These are phyloP conservation scores for Brevimyrus niger DNA, from an alignment of 2,113 vertebrate species.

Conservation along the genomic window DNA sequence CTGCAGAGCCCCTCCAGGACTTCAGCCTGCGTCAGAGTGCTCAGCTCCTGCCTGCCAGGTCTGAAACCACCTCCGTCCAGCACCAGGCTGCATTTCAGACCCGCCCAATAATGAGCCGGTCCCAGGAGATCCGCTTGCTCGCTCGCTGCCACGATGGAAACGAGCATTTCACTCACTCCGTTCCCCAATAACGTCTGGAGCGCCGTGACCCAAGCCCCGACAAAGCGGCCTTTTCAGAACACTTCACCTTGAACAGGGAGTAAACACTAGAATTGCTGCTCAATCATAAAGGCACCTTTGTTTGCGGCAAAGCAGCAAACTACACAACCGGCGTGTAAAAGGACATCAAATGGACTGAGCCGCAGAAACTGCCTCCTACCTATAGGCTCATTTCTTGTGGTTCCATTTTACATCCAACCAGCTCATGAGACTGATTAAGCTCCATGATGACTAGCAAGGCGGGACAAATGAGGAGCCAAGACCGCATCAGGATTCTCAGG, in stretches of 20 bases:
- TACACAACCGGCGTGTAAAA: background rate
- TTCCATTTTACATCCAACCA: background rate
- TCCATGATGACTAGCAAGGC: background rate
- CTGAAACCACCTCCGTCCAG: background rate
- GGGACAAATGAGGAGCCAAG: background rate
- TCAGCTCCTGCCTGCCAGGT: background rate
- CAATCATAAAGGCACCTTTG: slow-evolving; percentile 30
- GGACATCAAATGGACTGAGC: background rate
- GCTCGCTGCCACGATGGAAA: slow-evolving; percentile 32
- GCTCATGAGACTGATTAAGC: background rate
- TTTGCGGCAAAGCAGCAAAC: slow-evolving; percentile 19
- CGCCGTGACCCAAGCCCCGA: background rate
- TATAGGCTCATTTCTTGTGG: background rate
- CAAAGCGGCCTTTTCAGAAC: slow-evolving; percentile 20
- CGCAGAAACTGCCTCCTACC: background rate
- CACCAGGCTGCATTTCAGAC: background rate
- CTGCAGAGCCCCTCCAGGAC: background rate
- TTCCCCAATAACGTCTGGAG: slow-evolving; percentile 6
- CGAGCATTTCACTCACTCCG: slow-evolving; percentile 7
- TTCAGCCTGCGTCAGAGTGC: background rate
- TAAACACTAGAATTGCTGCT: slow-evolving; percentile 7
- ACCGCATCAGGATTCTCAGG: background rate
- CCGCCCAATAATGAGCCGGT: background rate
- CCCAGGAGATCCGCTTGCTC: background rate
- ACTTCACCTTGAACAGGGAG: slow-evolving; percentile 29